A percentile compares a stretch with the other conserved stretches of the same genome.
phyloP scores from a whole-genome alignment of 1,140 invertebrate genomes.

The Phortica variegata region DNA sequence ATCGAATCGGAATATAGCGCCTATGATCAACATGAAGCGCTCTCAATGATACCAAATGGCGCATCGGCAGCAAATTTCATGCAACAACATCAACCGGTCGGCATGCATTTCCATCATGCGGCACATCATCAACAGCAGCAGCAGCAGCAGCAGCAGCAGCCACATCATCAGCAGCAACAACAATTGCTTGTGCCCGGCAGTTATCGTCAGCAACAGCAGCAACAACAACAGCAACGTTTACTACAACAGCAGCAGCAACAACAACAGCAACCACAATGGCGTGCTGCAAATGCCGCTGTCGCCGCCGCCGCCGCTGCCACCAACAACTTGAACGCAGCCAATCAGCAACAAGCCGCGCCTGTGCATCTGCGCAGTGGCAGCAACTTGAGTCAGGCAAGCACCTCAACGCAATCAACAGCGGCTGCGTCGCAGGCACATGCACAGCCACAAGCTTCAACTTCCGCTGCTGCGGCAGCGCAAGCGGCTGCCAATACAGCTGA shows the following conservation, averaged over 20 bases:
- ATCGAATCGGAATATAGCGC: slow-evolving; percentile 78
- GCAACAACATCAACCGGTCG: slow-evolving; percentile 26
- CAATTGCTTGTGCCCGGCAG: slow-evolving; percentile 11
- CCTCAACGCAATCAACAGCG: slow-evolving; percentile 49
- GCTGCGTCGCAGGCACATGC: slow-evolving; percentile 1
- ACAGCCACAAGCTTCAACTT: slow-evolving; percentile 41
- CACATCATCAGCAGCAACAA: slow-evolving; percentile 38
- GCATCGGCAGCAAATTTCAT: slow-evolving; percentile 21
- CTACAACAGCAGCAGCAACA: slow-evolving; percentile 38
- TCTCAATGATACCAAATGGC: slow-evolving; percentile 51
- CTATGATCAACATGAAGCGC: slow-evolving; percentile 50
- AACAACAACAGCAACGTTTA: slow-evolving; percentile 19
- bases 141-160: slow-evolving; percentile 22
- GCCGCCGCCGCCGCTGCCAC: slow-evolving; percentile 11
- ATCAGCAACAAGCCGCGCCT: slow-evolving; percentile 25
- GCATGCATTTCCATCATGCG: slow-evolving; percentile 11
- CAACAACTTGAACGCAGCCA: slow-evolving; percentile 19
- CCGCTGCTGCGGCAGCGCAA: slow-evolving; percentile 39
- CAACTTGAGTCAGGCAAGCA: slow-evolving; percentile 48
- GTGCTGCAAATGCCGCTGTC: too few relatives aligned
- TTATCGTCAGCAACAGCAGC: slow-evolving; percentile 30
- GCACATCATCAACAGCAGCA: slow-evolving; percentile 24
- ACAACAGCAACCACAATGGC: slow-evolving; percentile 9
- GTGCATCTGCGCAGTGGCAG: slow-evolving; percentile 51
- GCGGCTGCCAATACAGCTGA: slow-evolving; percentile 5